Conservation (phyloP, 2,113 vertebrate genomes). For the Helogale parvula region DNA sequence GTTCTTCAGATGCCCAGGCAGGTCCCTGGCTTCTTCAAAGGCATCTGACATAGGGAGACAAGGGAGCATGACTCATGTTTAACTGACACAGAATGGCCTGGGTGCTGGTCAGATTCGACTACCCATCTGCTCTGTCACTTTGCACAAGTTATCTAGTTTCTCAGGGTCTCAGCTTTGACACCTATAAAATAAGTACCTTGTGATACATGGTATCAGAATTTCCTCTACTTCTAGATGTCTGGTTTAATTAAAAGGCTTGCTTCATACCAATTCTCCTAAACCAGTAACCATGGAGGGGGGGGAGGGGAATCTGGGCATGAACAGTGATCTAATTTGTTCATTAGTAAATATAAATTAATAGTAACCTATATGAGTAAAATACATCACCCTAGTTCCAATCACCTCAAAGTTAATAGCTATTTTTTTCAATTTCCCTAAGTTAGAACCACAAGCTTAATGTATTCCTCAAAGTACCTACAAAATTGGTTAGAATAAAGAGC, state of each 20-base stretch:
- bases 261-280: not conserved
- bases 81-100: not conserved
- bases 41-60: not conserved
- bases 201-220: not conserved
- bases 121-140: not conserved
- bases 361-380: not conserved
- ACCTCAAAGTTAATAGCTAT: not conserved
- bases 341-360: not conserved
- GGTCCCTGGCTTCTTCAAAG: not conserved
- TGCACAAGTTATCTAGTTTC: not conserved
- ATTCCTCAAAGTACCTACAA: not conserved
- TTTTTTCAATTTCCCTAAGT: not conserved
- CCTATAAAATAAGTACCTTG: not conserved
- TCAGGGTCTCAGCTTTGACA: not conserved
- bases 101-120: not conserved
- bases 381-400: not conserved
- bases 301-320: not conserved
- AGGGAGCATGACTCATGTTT: not conserved
- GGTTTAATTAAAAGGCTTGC: not conserved
- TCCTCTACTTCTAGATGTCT: not conserved
- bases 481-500: conserved; percentile 35
- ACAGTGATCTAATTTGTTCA: not conserved
- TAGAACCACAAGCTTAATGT: not conserved
- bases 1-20: not conserved
- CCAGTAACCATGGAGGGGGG: not conserved